A percentile compares a stretch with the other conserved stretches of the same genome.
These are phyloP conservation scores for Pinna nobilis DNA, from an alignment of 1,140 invertebrate genomes.

Conservation along the genomic window DNA sequence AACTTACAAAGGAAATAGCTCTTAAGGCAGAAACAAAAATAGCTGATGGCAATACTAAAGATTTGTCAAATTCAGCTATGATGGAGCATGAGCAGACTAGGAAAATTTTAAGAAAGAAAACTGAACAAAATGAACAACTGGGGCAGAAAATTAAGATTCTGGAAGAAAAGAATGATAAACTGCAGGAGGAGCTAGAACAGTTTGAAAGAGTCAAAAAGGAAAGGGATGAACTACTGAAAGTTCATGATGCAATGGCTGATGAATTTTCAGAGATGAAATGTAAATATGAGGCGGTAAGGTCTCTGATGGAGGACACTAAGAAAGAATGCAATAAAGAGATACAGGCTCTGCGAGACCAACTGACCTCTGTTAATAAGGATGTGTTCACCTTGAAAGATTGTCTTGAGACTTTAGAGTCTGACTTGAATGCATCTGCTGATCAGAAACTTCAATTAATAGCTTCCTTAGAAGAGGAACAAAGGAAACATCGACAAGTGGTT, in stretches of 20 bases:
- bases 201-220: slow-evolving; percentile 21
- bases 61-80: too few relatives aligned
- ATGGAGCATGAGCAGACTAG: too few relatives aligned
- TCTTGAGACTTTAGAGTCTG: slow-evolving; percentile 22
- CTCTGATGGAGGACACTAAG: slow-evolving; percentile 35
- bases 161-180: slow-evolving; percentile 24
- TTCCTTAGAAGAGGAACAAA: slow-evolving; percentile 17
- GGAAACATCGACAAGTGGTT: not conserved
- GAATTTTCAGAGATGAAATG: slow-evolving; percentile 26
- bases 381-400: slow-evolving; percentile 20
- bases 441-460: slow-evolving; percentile 24
- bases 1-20: too few relatives aligned
- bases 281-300: slow-evolving; percentile 36
- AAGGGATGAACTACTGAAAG: slow-evolving; percentile 1
- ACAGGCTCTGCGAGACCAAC: slow-evolving; percentile 22
- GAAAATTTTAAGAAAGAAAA: too few relatives aligned
- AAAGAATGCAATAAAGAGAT: slow-evolving; percentile 41
- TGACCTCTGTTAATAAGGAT: slow-evolving; percentile 31
- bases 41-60: too few relatives aligned
- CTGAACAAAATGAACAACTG: not conserved
- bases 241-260: slow-evolving; percentile 4
- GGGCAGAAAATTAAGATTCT: slow-evolving; percentile 10
- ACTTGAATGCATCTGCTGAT: slow-evolving; percentile 29
- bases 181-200: slow-evolving; percentile 9
- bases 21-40: too few relatives aligned